A percentile compares a stretch with the other conserved stretches of the same genome.
Evolutionary conservation across 2,888 invertebrate genomes (phyloP).

Genomic region (Lissocephala sabroskyi): DNA sequence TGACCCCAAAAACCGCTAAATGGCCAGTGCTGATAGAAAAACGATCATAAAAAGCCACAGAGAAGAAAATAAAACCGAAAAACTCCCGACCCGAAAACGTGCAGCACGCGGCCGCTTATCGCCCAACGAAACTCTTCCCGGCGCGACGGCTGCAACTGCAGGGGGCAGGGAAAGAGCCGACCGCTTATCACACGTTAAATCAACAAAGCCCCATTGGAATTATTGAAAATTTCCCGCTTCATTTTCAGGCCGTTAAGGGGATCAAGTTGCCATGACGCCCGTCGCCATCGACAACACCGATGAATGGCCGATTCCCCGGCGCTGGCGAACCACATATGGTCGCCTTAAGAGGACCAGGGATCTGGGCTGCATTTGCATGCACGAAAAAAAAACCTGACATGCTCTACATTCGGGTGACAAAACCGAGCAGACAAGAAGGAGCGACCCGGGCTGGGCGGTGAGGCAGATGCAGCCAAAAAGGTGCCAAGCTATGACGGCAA

Average conservation of each 20-base stretch:
- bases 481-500: not conserved
- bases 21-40: too few species aligned
- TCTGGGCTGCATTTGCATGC: constrained; percentile 39
- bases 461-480: too few species aligned
- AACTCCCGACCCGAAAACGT: too few species aligned
- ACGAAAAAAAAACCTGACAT: constrained; percentile 54
- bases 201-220: constrained; percentile 32
- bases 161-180: too few species aligned
- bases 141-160: constrained; percentile 35
- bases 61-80: constrained; percentile 5
- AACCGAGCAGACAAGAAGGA: not conserved
- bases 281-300: not conserved
- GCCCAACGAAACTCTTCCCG: too few species aligned
- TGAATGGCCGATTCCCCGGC: too few species aligned
- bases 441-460: too few species aligned
- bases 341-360: too few species aligned
- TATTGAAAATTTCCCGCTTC: constrained; percentile 29
- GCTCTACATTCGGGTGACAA: constrained; percentile 56
- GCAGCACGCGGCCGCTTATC: constrained; percentile 27
- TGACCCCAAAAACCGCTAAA: too few species aligned
- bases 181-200: constrained; percentile 30
- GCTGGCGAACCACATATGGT: too few species aligned
- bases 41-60: not conserved
- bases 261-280: too few species aligned
- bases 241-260: constrained; percentile 10